phyloP scores from a whole-genome alignment of 2,888 invertebrate species.

The Apodemia mormo region DNA sequence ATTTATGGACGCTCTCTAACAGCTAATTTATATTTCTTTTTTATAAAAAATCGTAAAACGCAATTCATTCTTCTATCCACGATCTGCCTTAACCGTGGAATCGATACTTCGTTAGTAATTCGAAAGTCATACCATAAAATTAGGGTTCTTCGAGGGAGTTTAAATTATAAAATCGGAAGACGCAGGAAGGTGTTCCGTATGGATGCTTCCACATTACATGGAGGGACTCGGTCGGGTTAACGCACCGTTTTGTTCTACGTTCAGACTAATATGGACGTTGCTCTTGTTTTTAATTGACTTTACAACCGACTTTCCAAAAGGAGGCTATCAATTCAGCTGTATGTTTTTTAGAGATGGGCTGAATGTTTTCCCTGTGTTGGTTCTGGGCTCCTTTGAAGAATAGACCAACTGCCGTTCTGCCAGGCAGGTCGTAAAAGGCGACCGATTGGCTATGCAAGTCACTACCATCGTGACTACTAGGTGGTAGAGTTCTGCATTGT shows the following conservation, averaged over 20 bases:
- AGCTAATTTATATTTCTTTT: no score
- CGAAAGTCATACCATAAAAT: slow-evolving; percentile 20
- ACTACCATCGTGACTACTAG: no score
- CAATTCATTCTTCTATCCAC: slow-evolving; percentile 6
- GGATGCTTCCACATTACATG: slow-evolving; percentile 52
- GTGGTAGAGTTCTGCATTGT: no score
- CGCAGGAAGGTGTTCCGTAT: slow-evolving; percentile 53
- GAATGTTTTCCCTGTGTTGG: no score
- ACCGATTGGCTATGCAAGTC: no score
- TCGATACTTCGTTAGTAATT: slow-evolving; percentile 19
- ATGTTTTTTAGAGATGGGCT: no score
- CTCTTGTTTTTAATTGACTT: neutral
- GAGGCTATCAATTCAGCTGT: no score
- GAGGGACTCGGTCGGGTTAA: slow-evolving; percentile 40
- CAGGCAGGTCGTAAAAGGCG: no score
- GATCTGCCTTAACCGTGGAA: neutral
- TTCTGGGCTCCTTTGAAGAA: no score
- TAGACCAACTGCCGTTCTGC: no score
- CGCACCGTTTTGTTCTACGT: slow-evolving; percentile 25
- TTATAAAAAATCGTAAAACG: neutral
- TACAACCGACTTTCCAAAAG: no score
- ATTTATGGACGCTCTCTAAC: no score
- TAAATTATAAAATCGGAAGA: slow-evolving; percentile 40
- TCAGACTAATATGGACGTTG: slow-evolving; percentile 29
- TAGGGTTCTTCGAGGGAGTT: slow-evolving; percentile 21